Evolutionary conservation across 2,113 vertebrate species (phyloP).

Genomic region (Petroica traversi): DNA sequence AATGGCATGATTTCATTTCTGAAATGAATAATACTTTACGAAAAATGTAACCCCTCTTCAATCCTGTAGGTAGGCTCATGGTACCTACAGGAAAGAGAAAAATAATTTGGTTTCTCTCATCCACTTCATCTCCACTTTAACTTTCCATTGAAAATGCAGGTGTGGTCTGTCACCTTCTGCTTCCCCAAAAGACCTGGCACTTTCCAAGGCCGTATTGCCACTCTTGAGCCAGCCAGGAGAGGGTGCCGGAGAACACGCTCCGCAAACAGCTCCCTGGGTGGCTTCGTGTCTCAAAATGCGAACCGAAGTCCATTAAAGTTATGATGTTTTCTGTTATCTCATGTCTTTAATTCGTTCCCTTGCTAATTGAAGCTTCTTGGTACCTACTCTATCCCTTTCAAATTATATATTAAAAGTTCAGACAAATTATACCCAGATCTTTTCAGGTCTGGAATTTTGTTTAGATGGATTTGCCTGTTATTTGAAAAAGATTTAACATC

Average conservation of each 20-base stretch:
- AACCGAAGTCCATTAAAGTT: neutral
- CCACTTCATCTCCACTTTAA: neutral
- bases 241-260: neutral
- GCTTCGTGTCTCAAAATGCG: neutral
- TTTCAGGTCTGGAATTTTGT: neutral
- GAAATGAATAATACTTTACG: too few species aligned
- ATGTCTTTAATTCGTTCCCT: neutral
- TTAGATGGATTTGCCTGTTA: neutral
- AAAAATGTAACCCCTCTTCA: neutral
- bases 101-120: neutral
- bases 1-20: neutral
- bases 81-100: neutral
- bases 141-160: neutral
- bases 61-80: neutral
- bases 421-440: neutral
- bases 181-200: neutral
- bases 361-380: neutral
- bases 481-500: neutral
- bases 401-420: neutral
- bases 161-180: neutral
- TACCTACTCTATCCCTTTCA: neutral
- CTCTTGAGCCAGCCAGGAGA: conserved; percentile 12
- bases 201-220: neutral
- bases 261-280: neutral
- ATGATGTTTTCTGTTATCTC: neutral